Evolutionary conservation across 2,113 vertebrate species (phyloP).

Genomic region (Gobio gobio): DNA sequence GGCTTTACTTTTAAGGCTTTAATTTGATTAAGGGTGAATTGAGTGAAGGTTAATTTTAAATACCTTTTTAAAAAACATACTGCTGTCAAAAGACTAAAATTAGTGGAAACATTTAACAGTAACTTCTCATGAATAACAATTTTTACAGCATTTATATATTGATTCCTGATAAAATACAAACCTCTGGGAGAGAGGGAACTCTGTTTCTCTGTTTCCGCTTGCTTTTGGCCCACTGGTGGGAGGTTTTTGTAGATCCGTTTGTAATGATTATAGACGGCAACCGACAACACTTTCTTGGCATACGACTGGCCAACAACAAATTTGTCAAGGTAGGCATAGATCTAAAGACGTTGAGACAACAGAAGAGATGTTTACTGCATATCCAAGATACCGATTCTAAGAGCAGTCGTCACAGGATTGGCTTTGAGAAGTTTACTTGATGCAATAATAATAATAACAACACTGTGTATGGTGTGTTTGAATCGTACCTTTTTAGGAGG

Average conservation of each 20-base stretch:
- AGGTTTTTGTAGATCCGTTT: constrained; percentile 99
- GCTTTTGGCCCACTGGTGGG: constrained; percentile 87
- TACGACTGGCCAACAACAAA: constrained; percentile 97
- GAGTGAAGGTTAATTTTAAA: too few relatives aligned
- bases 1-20: too few relatives aligned
- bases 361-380: constrained; percentile 35
- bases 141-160: background rate
- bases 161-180: constrained; percentile 69
- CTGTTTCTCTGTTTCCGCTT: constrained; percentile 92
- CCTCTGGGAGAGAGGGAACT: constrained; percentile 92
- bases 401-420: background rate
- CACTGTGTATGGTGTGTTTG: background rate
- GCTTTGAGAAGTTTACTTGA: background rate
- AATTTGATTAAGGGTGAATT: too few relatives aligned
- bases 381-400: background rate
- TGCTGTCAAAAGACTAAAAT: background rate
- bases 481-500: constrained; percentile 91
- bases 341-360: constrained; percentile 72
- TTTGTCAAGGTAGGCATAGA: constrained; percentile 98
- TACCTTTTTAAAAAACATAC: too few relatives aligned
- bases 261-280: constrained; percentile 98
- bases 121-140: background rate
- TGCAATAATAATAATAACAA: background rate
- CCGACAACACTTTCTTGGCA: constrained; percentile 97
- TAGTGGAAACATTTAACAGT: background rate